Base-by-base conservation (phyloP, 2,888 invertebrate species). In the Orchestes rusci region DNA sequence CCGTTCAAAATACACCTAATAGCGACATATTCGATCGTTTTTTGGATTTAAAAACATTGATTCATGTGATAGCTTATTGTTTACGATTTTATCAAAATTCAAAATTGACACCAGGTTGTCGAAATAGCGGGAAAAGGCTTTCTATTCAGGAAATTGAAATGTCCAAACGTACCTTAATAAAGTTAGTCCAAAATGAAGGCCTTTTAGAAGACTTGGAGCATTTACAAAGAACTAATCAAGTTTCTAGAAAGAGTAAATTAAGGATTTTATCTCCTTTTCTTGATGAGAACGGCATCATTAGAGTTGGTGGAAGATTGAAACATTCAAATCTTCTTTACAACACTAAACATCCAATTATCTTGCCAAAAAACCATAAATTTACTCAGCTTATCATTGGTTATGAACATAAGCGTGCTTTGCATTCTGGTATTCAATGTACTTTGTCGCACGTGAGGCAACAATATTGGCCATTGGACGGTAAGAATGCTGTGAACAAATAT, bases 41-140 rank as follows among this genome's bases (percentile, higher is more conserved):
- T 20, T 34, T 37, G 10, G 12, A 13, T 35, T 42, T 40, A 39
- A 35, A n/a, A n/a, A 42, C n/a, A 12, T 15, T 36, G 4, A 31
- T 32, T 7, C 34, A 4, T 23, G 39, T n/a, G n/a, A n/a, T n/a
- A n/a, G n/a, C 39, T 4, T 42, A 23, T 13, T 19, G 19, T 16
- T 33, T 42, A 19, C 12, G 43, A 12, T 43, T 43, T 43, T 10
- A 29, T 13, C 2, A 43, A 30, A 43, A 43, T 29, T 43, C 18
- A 27, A 43, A 23, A 36, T n/a, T n/a, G n/a, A n/a, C n/a, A n/a
- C n/a, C n/a, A n/a, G n/a, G n/a, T n/a, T n/a, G n/a, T n/a, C n/a
- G n/a, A n/a, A n/a, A n/a, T n/a, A n/a, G n/a, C n/a, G n/a, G n/a
- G n/a, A n/a, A n/a, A n/a, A n/a, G n/a, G n/a, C n/a, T n/a, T n/a